These are phyloP conservation scores for Mesodorylaimus sp. DNA, from an alignment of 2,888 invertebrate genomes.

Conservation along the genomic window DNA sequence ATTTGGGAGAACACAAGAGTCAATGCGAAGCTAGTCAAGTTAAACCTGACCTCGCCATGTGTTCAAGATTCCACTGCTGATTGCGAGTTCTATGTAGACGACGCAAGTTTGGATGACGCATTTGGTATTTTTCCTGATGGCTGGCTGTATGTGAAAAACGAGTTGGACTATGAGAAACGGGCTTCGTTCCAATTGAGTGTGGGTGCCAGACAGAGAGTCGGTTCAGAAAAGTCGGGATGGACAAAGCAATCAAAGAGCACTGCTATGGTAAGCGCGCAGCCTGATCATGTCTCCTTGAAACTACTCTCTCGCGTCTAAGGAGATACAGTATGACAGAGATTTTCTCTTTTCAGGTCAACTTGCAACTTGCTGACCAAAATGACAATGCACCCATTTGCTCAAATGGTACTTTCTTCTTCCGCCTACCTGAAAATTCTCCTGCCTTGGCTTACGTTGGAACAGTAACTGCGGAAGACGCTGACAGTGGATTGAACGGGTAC, in stretches of 20 bases:
- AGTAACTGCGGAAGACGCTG: constrained; percentile 65
- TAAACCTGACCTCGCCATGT: neutral
- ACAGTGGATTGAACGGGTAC: constrained; percentile 67
- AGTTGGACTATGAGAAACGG: constrained; percentile 70
- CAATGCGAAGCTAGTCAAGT: too few relatives aligned
- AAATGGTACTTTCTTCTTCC: neutral
- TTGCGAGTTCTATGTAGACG: neutral
- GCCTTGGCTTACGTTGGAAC: constrained; percentile 41
- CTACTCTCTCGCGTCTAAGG: too few relatives aligned
- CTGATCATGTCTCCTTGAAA: too few relatives aligned
- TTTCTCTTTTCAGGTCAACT: too few relatives aligned
- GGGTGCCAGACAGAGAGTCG: too few relatives aligned
- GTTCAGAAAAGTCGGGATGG: too few relatives aligned
- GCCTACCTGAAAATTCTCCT: constrained; percentile 6
- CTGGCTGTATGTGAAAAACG: constrained; percentile 62
- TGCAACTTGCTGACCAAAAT: constrained; percentile 66
- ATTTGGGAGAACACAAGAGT: too few relatives aligned
- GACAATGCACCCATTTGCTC: constrained; percentile 45
- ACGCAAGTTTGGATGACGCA: constrained; percentile 9
- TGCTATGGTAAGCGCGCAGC: too few relatives aligned
- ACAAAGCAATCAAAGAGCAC: too few relatives aligned
- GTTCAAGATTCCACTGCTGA: neutral
- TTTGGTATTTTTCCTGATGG: constrained; percentile 93
- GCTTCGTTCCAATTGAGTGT: too few relatives aligned
- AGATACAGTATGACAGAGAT: too few relatives aligned